Conservation (phyloP, 2,888 invertebrate genomes). For the Itoplectis maculator region DNA sequence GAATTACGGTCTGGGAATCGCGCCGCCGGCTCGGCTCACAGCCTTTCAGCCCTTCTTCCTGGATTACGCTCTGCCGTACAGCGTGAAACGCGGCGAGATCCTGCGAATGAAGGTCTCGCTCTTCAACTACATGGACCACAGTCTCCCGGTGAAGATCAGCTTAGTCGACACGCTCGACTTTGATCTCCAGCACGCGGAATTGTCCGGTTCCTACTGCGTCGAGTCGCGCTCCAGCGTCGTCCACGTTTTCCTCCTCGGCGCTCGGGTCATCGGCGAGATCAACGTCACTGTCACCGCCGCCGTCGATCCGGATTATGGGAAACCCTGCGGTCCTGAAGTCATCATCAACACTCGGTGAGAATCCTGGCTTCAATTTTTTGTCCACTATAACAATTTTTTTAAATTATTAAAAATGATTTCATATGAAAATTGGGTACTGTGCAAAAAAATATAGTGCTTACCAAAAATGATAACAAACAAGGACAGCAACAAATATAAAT, state of each 20-base stretch:
- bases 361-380: not conserved
- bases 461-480: no score
- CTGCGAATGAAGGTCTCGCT: constrained; percentile 88
- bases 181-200: constrained; percentile 75
- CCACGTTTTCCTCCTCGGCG: constrained; percentile 78
- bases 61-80: constrained; percentile 89
- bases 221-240: constrained; percentile 79
- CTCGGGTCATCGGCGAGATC: constrained; percentile 84
- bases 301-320: constrained; percentile 84
- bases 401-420: no score
- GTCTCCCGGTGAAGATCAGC: constrained; percentile 86
- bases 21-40: constrained; percentile 84
- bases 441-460: no score
- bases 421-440: no score
- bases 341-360: constrained; percentile 84
- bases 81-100: constrained; percentile 88
- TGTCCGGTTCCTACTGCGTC: constrained; percentile 77
- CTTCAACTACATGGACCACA: constrained; percentile 90
- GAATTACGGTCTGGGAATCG: constrained; percentile 85
- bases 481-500: not conserved
- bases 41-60: constrained; percentile 92
- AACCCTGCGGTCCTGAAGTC: constrained; percentile 85
- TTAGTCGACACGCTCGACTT: constrained; percentile 77
- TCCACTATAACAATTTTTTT: no score
- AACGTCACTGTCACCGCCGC: constrained; percentile 86